Evolutionary conservation across 92 coral and sea anemone genomes (phyloP).

Genomic region (Zoanthus gigantus): DNA sequence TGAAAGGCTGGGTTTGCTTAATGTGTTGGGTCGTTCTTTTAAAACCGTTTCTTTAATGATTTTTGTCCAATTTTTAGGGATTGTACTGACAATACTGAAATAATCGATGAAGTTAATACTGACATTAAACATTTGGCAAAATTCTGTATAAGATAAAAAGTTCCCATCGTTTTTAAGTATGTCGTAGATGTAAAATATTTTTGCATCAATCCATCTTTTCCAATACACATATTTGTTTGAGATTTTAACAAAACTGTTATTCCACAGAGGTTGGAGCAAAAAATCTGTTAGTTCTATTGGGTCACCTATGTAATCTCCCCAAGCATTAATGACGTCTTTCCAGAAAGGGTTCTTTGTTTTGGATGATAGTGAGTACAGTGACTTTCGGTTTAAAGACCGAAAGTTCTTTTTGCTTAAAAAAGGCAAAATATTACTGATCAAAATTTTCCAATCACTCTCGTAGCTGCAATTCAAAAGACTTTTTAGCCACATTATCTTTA

Average conservation of each 20-base stretch:
- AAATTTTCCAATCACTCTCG: not conserved
- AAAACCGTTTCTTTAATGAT: too few relatives aligned
- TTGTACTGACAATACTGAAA: not conserved
- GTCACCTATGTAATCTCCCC: not conserved
- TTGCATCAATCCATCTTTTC: not conserved
- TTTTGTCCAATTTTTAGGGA: not conserved
- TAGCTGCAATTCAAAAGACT: not conserved
- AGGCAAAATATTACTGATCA: not conserved
- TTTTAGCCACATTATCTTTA: not conserved
- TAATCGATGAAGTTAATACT: not conserved
- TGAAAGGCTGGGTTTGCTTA: too few relatives aligned
- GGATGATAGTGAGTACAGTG: too few relatives aligned
- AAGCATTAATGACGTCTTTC: not conserved
- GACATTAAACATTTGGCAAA: not conserved
- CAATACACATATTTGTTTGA: not conserved
- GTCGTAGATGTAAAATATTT: too few relatives aligned
- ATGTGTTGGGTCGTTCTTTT: too few relatives aligned
- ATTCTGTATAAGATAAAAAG: not conserved
- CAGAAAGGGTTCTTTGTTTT: not conserved
- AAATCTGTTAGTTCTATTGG: not conserved
- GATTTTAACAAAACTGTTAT: slow-evolving; percentile 9
- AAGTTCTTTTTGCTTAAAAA: too few relatives aligned
- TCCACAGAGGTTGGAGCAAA: slow-evolving; percentile 7
- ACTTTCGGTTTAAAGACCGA: too few relatives aligned
- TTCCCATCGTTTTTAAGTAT: not conserved